Evolutionary conservation across 2,797 vertebrate species (phyloP), one percentile per base, ranked within the genome.

Genomic region (Tenualosa ilisha): DNA sequence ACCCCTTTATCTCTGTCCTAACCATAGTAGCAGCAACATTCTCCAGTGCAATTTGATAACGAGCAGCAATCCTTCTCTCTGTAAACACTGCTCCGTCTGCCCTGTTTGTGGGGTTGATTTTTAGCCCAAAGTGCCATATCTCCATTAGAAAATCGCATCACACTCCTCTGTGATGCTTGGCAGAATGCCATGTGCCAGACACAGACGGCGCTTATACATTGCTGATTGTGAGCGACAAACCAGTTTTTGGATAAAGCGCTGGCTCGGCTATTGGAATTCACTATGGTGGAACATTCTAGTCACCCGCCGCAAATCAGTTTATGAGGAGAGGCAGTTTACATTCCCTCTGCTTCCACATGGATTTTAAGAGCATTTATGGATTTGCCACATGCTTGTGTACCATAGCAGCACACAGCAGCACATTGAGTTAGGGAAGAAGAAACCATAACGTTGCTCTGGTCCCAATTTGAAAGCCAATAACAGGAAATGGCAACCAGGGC

Each of bases 101-200:
- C 72, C 72, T 46, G 72, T 37, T 37, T 40, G 68, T 6, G 6
- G 20, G 72, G 6, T 46, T 43, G 37, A 13, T 20, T 9, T 43
- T 79, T 22, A 43, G 72, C 72, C 72, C 72, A 79, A 79, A 79
- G 40, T 9, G 72, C 72, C 72, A 17, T 79, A 79, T 79, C 72
- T 79, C 72, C 72, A 46, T 79, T 79, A 79, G 40, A 46, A 79
- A 79, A 79, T 79, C 15, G 7, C 40, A 79, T 79, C 40, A 22
- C 72, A 9, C 40, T 79, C 37, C 72, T 46, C 68, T 46, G 72
- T 40, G 22, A 17, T 20, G 72, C 37, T 46, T 79, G 40, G 40
- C 72, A 46, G 72, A 37, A 11, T 5, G 72, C 72, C 72, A 79
- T 46, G 37, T 8, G 40, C 65, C 65, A 72, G 65, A 31, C 65